phyloP scores from a whole-genome alignment of 37 sponge, comb jelly and placozoan genomes.

The Mnemiopsis leidyi region DNA sequence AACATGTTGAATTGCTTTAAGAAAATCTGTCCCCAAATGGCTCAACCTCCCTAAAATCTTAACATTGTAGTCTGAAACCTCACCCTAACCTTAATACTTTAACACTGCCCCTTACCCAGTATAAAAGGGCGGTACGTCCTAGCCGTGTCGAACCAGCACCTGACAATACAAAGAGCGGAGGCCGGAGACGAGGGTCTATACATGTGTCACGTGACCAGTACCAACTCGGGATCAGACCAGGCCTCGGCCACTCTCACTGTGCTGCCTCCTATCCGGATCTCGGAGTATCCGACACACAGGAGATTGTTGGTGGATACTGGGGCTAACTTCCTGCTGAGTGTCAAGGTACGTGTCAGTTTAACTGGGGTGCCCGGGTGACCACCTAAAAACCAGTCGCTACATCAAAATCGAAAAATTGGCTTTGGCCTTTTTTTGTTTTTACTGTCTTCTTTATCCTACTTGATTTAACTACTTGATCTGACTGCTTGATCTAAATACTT shows the following conservation, averaged over 20 bases:
- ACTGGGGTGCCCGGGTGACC: neutral
- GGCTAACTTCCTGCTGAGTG: neutral
- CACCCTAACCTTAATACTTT: too few relatives aligned
- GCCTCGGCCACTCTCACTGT: slow-evolving; percentile 54
- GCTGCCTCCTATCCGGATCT: slow-evolving; percentile 12
- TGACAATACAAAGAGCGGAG: neutral
- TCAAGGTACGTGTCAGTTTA: neutral
- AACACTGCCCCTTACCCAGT: neutral
- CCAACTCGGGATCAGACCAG: neutral
- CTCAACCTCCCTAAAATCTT: too few relatives aligned
- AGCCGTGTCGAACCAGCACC: neutral
- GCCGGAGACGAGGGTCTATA: neutral
- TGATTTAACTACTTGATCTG: too few relatives aligned
- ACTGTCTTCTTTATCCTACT: too few relatives aligned
- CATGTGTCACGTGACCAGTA: slow-evolving; percentile 16
- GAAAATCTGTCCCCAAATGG: too few relatives aligned
- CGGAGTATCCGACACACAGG: slow-evolving; percentile 26
- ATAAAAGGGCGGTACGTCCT: neutral
- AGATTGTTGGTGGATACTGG: neutral
- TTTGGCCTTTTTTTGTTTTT: too few relatives aligned
- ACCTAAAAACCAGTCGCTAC: too few relatives aligned
- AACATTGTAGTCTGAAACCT: too few relatives aligned
- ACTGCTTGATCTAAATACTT: too few relatives aligned
- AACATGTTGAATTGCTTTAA: too few relatives aligned
- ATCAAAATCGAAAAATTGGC: too few relatives aligned